Evolutionary conservation across 2,888 invertebrate genomes (phyloP), one percentile per base, ranked within the genome.

Genomic region (Antitype chi): DNA sequence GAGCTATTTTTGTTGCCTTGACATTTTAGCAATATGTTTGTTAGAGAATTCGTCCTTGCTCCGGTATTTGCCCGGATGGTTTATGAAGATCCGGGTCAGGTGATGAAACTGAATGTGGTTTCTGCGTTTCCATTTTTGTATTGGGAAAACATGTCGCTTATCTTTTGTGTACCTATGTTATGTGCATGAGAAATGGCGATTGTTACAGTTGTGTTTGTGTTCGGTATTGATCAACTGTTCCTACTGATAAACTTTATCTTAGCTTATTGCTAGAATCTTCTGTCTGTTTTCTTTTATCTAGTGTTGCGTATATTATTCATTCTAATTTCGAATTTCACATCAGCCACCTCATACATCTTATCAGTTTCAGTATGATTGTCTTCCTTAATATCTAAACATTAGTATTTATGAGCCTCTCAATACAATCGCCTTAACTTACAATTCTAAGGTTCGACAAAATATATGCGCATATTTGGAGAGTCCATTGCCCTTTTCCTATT

Each of bases 41-140:
- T 52, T 86, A 78, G 73, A 81, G 82, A 82, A 76, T 72, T 78
- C 69, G 90, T 82, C 92, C 92, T 93, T 89, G 92, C 91, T 91
- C 91, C 86, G 90, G 85, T 90, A 91, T 90, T 88, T 85, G 84
- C 81, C 86, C 84, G 85, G 87, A 86, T 82, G 64, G 82, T 77
- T 85, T 73, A 28, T 75, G 70, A 82, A 89, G 89, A 92, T 92
- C 91, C 92, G 91, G 88, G 86, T 91, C 81, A 72, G 20, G 67
- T 84, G 75, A 80, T 77, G 84, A 76, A 85, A 85, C 76, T 76
- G 49, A 63, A 74, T 23, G 32, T 25, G 5, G 62, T 70, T 60
- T 78, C 73, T 81, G 74, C 47, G 64, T 80, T 81, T 82, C 67
- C 76, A 81, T 73, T 76, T 74, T 52, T 43, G 75, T 74, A 64